Percentiles rank a stretch among this genome's conserved stretches.
Evolutionary conservation across 1,140 invertebrate species (phyloP).

Genomic region (Hylaeus anthracinus): DNA sequence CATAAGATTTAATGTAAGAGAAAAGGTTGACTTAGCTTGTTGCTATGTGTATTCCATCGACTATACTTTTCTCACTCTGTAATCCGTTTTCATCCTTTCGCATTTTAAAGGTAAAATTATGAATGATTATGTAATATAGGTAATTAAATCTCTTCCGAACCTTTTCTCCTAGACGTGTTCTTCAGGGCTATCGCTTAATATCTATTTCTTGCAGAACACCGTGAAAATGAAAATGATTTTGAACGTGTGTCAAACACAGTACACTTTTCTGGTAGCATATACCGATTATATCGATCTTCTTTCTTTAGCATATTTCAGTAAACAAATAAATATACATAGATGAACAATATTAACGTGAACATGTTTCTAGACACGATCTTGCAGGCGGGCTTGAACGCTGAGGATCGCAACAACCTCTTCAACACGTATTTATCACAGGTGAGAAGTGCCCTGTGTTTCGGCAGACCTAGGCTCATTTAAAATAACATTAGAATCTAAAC

Average conservation of each 20-base stretch:
- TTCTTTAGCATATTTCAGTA: neutral
- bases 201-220: neutral
- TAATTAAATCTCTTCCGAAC: neutral
- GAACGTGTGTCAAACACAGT: too few relatives aligned
- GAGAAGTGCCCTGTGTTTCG: slow-evolving; percentile 1
- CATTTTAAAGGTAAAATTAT: too few relatives aligned
- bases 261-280: too few relatives aligned
- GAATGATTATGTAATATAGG: too few relatives aligned
- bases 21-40: too few relatives aligned
- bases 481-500: too few relatives aligned
- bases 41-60: too few relatives aligned
- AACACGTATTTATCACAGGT: slow-evolving; percentile 81
- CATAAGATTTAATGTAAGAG: too few relatives aligned
- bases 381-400: neutral
- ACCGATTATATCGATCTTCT: too few relatives aligned
- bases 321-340: neutral
- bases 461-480: too few relatives aligned
- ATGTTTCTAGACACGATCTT: slow-evolving; percentile 29
- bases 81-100: too few relatives aligned
- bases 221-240: neutral
- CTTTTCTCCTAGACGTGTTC: neutral
- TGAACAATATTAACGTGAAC: slow-evolving; percentile 6
- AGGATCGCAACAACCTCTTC: slow-evolving; percentile 82
- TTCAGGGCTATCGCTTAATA: neutral
- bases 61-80: too few relatives aligned